Conservation (phyloP, 2,888 invertebrate species). For the Hydriomena furcata region DNA sequence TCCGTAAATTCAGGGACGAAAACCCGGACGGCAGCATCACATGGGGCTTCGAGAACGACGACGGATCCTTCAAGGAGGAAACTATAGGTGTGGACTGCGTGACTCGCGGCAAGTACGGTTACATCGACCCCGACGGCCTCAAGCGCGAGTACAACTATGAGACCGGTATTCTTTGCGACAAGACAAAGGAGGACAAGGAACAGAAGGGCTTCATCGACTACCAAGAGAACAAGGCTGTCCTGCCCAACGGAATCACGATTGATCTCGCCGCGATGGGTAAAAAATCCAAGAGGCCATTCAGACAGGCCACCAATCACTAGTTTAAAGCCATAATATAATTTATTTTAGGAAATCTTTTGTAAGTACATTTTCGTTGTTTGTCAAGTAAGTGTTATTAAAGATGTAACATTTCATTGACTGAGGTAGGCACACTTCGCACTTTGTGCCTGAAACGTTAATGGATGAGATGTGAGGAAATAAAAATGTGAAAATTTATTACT, state of each 20-base stretch:
- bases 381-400: conserved; percentile 55
- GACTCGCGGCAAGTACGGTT: conserved; percentile 92
- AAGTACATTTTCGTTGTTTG: conserved; percentile 64
- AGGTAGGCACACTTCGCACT: conserved; percentile 40
- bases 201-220: conserved; percentile 88
- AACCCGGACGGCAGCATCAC: conserved; percentile 92
- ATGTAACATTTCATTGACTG: conserved; percentile 46
- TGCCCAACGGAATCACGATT: conserved; percentile 88
- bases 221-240: conserved; percentile 88
- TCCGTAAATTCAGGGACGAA: conserved; percentile 89
- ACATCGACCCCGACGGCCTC: conserved; percentile 92
- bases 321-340: conserved; percentile 60
- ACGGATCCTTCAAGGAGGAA: conserved; percentile 94
- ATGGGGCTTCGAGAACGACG: conserved; percentile 95
- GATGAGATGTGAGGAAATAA: conserved; percentile 54
- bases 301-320: conserved; percentile 78
- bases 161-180: conserved; percentile 89
- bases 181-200: conserved; percentile 78
- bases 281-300: conserved; percentile 87
- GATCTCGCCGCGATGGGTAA: conserved; percentile 88
- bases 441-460: conserved; percentile 46
- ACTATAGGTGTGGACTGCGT: conserved; percentile 90
- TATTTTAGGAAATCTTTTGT: conserved; percentile 71
- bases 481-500: conserved; percentile 30
- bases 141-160: conserved; percentile 92